Base-by-base conservation (phyloP, 64 coral and sea anemone genomes). In the Pocillopora verrucosa region DNA sequence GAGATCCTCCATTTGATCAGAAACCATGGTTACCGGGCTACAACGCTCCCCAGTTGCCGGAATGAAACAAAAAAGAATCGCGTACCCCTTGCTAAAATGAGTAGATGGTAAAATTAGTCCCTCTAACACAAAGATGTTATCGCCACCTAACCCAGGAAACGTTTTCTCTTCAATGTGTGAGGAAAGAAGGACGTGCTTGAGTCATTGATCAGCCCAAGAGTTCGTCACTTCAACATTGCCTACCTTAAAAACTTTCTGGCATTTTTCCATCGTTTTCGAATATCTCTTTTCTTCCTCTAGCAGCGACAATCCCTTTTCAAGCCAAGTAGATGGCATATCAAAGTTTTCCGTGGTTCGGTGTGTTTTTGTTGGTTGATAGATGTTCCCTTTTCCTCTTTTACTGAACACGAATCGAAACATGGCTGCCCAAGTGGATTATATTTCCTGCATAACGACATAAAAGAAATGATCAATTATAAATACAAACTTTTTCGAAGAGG, bases 231-330 rank as follows among this genome's bases (percentile, higher is more conserved):
- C 30, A 51, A 51, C 41, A 37, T 22, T 25, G 30, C 75, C 84
- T 85, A 93, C 92, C 79, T 93, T 93, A 69, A 88, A 89, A 64
- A 93, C 73, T 30, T 85, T 89, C 61, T 59, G 41, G 24, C 81
- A 72, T 60, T 87, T 89, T 37, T 84, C 75, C 45, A 93, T 56
- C 16, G 92, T 93, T 20, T 89, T 79, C 15, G 68, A 68, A 93
- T 85, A 89, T 68, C 65, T 93, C 10, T 70, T 62, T 2, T 89
- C 80, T 68, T 89, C 88, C 72, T 93, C 92, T 11, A 93, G 41
- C 16, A 77, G 68, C 14, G 45, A 84, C 87, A 93, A 70, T 3
- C 92, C 92, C 45, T 88, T 88, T 65, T 93, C 92, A 26, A 93
- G 60, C 92, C 92, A 93, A 1, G 82, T 51, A 37, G 36, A 9